Evolutionary conservation across 2,797 vertebrate species (phyloP).

Genomic region (Acanthornis magna): DNA sequence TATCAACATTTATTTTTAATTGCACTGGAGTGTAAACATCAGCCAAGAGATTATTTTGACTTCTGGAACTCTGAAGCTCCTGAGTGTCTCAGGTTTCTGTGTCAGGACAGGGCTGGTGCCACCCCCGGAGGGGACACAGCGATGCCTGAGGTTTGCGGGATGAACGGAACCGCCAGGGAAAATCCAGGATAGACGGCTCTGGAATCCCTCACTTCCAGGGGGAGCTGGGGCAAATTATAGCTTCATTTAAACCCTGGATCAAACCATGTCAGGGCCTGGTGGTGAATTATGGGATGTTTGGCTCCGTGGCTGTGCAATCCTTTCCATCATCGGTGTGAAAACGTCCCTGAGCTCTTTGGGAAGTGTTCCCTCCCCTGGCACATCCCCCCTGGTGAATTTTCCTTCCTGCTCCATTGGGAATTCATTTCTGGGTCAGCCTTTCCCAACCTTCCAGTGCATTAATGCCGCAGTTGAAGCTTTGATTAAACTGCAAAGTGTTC

Average conservation of each 20-base stretch:
- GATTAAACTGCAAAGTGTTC: neutral
- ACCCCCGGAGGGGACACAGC: rapidly evolving
- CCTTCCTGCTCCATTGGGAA: neutral
- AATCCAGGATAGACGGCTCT: neutral
- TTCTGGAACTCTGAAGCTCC: neutral
- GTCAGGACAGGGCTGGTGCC: neutral
- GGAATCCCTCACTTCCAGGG: neutral
- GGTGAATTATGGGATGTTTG: neutral
- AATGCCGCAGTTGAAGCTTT: neutral
- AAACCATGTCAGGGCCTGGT: neutral
- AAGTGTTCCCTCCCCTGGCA: neutral
- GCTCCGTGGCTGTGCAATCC: neutral
- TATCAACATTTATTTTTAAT: neutral
- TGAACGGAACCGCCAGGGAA: neutral
- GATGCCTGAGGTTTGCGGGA: neutral
- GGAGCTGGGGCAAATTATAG: neutral
- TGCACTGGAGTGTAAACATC: neutral
- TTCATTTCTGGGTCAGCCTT: conserved; percentile 20
- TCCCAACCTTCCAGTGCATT: neutral
- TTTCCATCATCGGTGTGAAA: neutral
- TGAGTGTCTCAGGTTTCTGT: neutral
- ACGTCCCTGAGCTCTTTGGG: neutral
- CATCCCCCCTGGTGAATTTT: neutral
- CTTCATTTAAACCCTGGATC: neutral
- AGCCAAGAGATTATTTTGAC: neutral